These are phyloP conservation scores for Asarcornis scutulata DNA, from an alignment of 2,113 vertebrate genomes.

Conservation along the genomic window DNA sequence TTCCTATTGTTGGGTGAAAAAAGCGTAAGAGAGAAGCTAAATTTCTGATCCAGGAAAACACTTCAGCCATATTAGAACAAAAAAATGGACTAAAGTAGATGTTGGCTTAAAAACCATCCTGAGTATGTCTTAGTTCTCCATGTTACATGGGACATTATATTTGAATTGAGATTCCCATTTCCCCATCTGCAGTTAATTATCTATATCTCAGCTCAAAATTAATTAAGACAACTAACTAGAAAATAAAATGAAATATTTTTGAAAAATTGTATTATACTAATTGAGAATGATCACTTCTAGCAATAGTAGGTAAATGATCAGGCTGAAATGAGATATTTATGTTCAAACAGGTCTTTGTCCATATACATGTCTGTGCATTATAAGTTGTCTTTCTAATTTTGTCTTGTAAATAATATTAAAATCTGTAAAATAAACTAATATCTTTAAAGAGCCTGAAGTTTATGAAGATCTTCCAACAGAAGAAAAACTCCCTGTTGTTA, in stretches of 20 bases:
- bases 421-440: slow-evolving; percentile 60
- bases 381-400: neutral
- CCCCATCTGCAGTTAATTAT: too few relatives aligned
- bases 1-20: neutral
- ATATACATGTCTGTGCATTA: neutral
- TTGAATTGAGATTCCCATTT: too few relatives aligned
- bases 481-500: slow-evolving; percentile 51
- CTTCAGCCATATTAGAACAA: neutral
- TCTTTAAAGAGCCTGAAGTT: slow-evolving; percentile 77
- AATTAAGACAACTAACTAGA: neutral
- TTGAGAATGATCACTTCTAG: neutral
- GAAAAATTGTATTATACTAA: neutral
- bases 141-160: too few relatives aligned
- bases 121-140: neutral
- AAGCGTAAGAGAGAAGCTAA: neutral
- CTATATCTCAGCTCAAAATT: too few relatives aligned
- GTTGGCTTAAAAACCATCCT: neutral
- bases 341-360: neutral
- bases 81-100: neutral
- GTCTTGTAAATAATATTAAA: slow-evolving; percentile 16
- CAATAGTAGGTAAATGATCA: neutral
- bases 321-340: neutral
- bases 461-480: slow-evolving; percentile 61
- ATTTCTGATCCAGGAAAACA: neutral
- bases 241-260: neutral